Conservation (phyloP, 2,888 invertebrate species). For the Alloscopus bannaensis region DNA sequence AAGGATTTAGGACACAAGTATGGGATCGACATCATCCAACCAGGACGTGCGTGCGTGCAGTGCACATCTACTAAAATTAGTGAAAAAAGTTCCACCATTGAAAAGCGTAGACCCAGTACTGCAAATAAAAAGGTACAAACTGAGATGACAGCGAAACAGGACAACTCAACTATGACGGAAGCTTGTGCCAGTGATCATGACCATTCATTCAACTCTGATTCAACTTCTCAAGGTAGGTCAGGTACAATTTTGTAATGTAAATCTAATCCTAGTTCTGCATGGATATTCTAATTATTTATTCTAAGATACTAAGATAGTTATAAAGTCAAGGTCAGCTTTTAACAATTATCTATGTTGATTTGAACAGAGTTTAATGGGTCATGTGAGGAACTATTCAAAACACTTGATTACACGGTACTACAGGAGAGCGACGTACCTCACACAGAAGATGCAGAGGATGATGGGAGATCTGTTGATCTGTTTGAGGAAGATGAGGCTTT, state of each 20-base stretch:
- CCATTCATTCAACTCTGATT: too few species aligned
- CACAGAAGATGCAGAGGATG: constrained; percentile 10
- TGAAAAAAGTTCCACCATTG: background rate
- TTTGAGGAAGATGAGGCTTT: constrained; percentile 36
- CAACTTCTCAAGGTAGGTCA: too few species aligned
- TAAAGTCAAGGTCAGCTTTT: too few species aligned
- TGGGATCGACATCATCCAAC: too few species aligned
- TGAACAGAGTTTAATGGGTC: background rate
- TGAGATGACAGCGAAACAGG: background rate
- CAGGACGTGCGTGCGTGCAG: too few species aligned
- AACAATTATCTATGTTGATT: background rate
- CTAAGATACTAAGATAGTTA: too few species aligned
- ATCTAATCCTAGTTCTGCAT: too few species aligned
- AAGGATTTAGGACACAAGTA: background rate
- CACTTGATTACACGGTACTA: background rate
- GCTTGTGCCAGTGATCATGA: too few species aligned
- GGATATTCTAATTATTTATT: too few species aligned
- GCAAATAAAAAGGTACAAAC: constrained; percentile 31
- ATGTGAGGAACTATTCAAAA: constrained; percentile 34
- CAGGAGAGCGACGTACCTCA: background rate
- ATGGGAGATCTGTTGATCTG: constrained; percentile 20
- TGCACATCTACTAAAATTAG: background rate
- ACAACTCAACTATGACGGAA: constrained; percentile 22
- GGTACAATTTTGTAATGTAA: too few species aligned
- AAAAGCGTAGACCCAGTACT: background rate